Percentiles rank a stretch among this genome's conserved stretches.
phyloP scores from a whole-genome alignment of 2,888 invertebrate species.

The Eurois occulta region DNA sequence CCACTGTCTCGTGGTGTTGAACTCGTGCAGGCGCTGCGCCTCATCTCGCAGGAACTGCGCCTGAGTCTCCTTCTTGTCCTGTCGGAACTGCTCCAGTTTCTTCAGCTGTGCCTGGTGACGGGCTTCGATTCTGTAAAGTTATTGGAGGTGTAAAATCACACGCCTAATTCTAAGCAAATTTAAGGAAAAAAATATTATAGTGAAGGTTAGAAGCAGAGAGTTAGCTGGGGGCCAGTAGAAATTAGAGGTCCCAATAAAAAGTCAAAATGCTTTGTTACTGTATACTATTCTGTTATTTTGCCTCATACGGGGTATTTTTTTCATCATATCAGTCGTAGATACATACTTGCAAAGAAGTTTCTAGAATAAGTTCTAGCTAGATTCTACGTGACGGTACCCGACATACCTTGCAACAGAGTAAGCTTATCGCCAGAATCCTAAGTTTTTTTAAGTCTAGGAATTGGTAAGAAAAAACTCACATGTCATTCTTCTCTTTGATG shows the following conservation, averaged over 20 bases:
- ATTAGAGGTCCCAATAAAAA: too few relatives aligned
- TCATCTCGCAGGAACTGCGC: slow-evolving; percentile 79
- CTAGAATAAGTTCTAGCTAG: too few relatives aligned
- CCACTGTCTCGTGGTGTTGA: slow-evolving; percentile 87
- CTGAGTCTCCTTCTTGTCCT: slow-evolving; percentile 75
- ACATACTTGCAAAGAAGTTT: too few relatives aligned
- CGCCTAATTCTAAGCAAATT: not conserved
- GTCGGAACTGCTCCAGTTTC: slow-evolving; percentile 73
- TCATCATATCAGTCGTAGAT: too few relatives aligned
- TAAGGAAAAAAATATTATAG: not conserved
- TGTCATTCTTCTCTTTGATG: slow-evolving; percentile 81
- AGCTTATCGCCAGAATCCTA: too few relatives aligned
- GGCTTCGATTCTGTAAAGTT: slow-evolving; percentile 78
- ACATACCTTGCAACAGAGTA: too few relatives aligned
- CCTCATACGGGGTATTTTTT: too few relatives aligned
- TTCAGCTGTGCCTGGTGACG: slow-evolving; percentile 74
- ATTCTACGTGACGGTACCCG: too few relatives aligned
- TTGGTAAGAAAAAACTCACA: slow-evolving; percentile 73
- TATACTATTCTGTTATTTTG: too few relatives aligned
- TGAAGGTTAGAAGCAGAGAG: not conserved
- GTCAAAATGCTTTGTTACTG: too few relatives aligned
- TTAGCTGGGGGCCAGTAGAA: too few relatives aligned
- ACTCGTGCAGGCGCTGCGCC: slow-evolving; percentile 73
- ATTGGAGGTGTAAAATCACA: not conserved
- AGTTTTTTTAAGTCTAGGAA: not conserved